phyloP scores from a whole-genome alignment of 2,888 invertebrate species.

The Eulithis prunata region DNA sequence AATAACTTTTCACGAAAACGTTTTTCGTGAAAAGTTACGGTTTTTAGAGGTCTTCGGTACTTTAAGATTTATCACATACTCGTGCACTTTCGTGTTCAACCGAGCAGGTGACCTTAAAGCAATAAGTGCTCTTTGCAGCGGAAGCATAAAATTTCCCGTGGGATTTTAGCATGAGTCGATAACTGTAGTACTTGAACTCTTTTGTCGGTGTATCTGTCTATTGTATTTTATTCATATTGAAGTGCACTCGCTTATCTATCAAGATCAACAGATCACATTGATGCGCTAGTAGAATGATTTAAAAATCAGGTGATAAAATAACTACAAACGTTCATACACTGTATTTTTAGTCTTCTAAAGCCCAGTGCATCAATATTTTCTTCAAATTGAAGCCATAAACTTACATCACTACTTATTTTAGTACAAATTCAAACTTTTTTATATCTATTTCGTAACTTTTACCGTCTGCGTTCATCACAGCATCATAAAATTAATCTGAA shows the following conservation, averaged over 20 bases:
- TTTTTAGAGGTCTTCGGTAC: constrained; percentile 15
- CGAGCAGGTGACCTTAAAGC: constrained; percentile 35
- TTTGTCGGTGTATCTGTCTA: constrained; percentile 32
- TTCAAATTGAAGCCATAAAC: background rate
- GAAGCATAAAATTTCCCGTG: constrained; percentile 47
- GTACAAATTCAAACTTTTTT: constrained; percentile 26
- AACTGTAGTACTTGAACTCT: constrained; percentile 31
- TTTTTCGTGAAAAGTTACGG: no score
- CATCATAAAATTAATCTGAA: constrained; percentile 42
- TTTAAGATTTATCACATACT: constrained; percentile 29
- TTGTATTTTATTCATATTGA: constrained; percentile 28
- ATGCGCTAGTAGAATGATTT: background rate
- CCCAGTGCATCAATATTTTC: background rate
- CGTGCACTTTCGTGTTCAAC: constrained; percentile 27
- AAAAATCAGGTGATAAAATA: background rate
- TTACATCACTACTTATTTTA: constrained; percentile 14
- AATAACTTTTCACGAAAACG: constrained; percentile 12
- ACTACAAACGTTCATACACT: no score
- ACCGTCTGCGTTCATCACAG: constrained; percentile 29
- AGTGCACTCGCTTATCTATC: constrained; percentile 20
- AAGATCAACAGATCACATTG: constrained; percentile 21
- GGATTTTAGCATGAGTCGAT: constrained; percentile 41
- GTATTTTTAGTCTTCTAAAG: background rate
- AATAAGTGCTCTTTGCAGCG: constrained; percentile 38
- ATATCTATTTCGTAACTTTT: constrained; percentile 27